Evolutionary conservation across 2,888 invertebrate species (phyloP), one percentile per base, ranked within the genome.

Genomic region (Himalopsyche tibetana): DNA sequence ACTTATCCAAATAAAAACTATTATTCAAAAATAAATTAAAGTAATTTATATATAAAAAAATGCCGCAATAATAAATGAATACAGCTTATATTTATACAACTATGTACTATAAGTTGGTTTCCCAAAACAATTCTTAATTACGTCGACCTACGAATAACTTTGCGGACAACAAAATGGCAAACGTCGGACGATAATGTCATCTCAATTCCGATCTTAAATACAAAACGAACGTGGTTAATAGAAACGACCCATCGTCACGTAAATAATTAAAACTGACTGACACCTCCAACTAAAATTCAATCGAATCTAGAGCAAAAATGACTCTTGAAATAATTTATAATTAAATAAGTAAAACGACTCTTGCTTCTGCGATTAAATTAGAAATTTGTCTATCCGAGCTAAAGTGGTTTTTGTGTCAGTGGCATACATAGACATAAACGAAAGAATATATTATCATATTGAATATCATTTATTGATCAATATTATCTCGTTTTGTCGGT

Each of bases 221-320:
- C 51, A 51, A 51, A 28, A 9, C 28, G 28, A 28, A 63, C 63
- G 19, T 63, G 63, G 63, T 63, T 63, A 19, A 63, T 51, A 63
- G n/a, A 63, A 63, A 63, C 63, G 63, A 63, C 63, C 63, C 63
- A 63, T 63, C 63, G 63, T 28, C 63, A 63, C 63, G 63, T 63
- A 63, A 63, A 74, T 36, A 74, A 36, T 74, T 74, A 36, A 74
- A 36, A 74, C 74, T 74, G 74, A 74, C 74, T 63, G 63, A 63
- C 63, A 36, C 36, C 11, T 36, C 36, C 5, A 74, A 74, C 74
- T 74, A 12, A 74, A 74, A 36, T 36, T 74, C 74, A 74, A 74
- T 74, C 74, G 36, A 15, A 74, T 63, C 63, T 36, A 74, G 36
- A 74, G 36, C 74, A 36, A 38, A 74, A 74, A 36, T 74, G 15